Percentiles rank a stretch among this genome's conserved stretches.
Evolutionary conservation across 2,113 vertebrate species (phyloP).

Genomic region (Sylvia atricapilla): DNA sequence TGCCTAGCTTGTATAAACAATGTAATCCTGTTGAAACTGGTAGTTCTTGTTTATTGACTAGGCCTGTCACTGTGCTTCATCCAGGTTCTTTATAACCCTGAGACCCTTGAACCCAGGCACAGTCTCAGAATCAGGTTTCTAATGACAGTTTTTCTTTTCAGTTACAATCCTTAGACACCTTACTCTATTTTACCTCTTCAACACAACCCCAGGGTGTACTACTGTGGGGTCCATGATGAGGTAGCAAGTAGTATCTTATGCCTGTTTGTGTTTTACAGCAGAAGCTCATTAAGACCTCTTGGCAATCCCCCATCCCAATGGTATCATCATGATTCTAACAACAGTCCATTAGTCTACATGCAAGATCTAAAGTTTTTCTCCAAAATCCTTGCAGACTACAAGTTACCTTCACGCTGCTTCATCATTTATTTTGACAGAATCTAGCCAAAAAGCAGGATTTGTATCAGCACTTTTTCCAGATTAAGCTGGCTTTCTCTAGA

Average conservation of each 20-base stretch:
- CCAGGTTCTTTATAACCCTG: neutral
- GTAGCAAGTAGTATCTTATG: neutral
- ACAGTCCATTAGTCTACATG: neutral
- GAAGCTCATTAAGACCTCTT: neutral
- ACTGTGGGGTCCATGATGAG: neutral
- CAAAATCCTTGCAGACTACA: neutral
- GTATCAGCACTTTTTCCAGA: neutral
- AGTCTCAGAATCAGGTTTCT: neutral
- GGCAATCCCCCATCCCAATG: neutral
- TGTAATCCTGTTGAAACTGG: neutral
- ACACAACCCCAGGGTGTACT: neutral
- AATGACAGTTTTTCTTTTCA: neutral
- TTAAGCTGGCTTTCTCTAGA: neutral
- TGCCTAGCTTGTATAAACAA: neutral
- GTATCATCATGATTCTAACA: neutral
- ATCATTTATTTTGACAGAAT: neutral
- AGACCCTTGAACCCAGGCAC: neutral
- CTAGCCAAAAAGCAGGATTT: neutral
- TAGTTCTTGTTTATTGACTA: neutral
- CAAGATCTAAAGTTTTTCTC: neutral
- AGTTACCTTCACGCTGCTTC: neutral
- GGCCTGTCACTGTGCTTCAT: neutral
- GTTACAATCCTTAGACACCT: neutral
- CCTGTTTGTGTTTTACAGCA: neutral
- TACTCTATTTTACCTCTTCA: neutral